Evolutionary conservation across 2,888 invertebrate genomes (phyloP).

Genomic region (Enoplolaimus lenunculus): DNA sequence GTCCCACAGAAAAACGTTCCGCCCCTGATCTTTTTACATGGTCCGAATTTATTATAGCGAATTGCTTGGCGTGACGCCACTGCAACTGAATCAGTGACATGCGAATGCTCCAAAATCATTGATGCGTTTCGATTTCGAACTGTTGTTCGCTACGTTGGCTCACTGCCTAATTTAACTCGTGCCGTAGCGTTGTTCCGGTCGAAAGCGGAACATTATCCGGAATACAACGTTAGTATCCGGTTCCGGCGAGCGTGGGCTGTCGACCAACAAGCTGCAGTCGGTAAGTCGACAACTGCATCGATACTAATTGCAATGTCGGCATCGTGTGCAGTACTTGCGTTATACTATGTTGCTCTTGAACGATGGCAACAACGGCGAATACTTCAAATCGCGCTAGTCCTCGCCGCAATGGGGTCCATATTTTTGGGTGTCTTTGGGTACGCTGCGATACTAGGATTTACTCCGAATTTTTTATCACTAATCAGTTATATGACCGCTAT

Average conservation of each 20-base stretch:
- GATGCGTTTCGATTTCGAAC: not conserved
- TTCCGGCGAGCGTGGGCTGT: not conserved
- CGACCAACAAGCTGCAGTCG: not conserved
- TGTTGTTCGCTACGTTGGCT: not conserved
- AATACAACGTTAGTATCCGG: not conserved
- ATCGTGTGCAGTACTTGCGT: not conserved
- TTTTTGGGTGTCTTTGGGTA: not conserved
- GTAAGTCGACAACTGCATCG: not conserved
- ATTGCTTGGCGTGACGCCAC: not conserved
- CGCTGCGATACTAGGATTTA: not conserved
- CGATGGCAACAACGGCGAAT: not conserved
- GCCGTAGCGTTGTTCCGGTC: not conserved
- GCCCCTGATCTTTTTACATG: too few relatives aligned
- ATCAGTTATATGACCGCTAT: not conserved
- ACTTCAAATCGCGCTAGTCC: not conserved
- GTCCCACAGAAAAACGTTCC: too few relatives aligned
- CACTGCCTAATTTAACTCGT: not conserved
- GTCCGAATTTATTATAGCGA: not conserved
- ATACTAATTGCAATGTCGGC: not conserved
- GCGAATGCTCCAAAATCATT: not conserved
- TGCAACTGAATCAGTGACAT: not conserved
- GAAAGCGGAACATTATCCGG: not conserved
- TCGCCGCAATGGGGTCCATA: not conserved
- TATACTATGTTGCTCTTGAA: not conserved
- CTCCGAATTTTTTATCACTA: not conserved